A percentile compares a stretch with the other conserved stretches of the same genome.
Conservation (phyloP, 2,888 invertebrate species). For the Ophion obscuratus region DNA sequence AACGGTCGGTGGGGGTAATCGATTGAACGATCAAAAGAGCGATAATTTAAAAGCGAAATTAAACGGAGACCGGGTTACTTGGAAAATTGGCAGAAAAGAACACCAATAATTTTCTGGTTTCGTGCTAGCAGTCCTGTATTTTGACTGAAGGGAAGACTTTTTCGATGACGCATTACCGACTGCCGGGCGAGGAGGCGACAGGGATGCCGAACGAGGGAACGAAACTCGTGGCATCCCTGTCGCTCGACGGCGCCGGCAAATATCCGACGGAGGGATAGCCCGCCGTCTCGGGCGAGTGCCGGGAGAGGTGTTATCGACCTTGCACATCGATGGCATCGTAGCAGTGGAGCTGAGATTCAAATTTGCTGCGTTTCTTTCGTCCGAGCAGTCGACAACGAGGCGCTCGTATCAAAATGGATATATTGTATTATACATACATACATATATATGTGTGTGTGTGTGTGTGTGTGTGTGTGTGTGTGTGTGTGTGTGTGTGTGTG, state of each 20-base stretch:
- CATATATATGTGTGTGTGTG: no score
- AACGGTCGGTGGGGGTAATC: no score
- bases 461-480: no score
- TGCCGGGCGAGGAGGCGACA: constrained; percentile 64
- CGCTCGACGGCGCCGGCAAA: constrained; percentile 79
- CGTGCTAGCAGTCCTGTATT: background rate
- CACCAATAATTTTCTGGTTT: background rate
- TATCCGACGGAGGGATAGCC: constrained; percentile 60
- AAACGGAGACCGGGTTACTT: background rate
- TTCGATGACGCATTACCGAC: constrained; percentile 74
- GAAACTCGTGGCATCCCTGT: constrained; percentile 56
- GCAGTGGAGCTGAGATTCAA: constrained; percentile 30
- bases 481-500: no score
- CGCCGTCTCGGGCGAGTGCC: constrained; percentile 38
- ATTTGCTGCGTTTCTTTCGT: background rate
- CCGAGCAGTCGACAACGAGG: background rate
- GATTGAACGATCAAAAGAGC: background rate
- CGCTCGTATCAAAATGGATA: background rate
- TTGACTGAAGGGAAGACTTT: background rate
- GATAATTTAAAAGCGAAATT: background rate
- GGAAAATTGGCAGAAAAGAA: background rate
- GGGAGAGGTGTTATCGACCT: constrained; percentile 77
- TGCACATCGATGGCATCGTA: constrained; percentile 40
- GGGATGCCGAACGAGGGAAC: constrained; percentile 31
- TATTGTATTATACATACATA: background rate